Percentiles rank a stretch among this genome's conserved stretches.
Evolutionary conservation across 2,888 invertebrate genomes (phyloP).

Genomic region (Sarcophaga rosellei): DNA sequence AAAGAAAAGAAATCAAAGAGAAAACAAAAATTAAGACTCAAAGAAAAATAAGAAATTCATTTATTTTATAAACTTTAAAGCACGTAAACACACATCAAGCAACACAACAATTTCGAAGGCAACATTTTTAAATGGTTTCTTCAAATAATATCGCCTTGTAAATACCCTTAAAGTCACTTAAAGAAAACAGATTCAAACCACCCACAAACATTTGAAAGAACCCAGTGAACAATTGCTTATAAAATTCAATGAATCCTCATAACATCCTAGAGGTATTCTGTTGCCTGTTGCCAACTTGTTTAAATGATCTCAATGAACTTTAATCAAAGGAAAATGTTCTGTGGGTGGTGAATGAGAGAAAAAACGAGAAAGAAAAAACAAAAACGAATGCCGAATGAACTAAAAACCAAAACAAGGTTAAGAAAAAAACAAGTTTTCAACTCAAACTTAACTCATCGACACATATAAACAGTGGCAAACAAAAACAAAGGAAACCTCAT

Average conservation of each 20-base stretch:
- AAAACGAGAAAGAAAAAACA: no score
- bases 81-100: background rate
- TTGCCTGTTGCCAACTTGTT: no score
- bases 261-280: no score
- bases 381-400: background rate
- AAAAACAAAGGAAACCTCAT: slow-evolving; percentile 37
- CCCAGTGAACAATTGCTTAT: no score
- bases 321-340: no score
- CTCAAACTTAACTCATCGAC: slow-evolving; percentile 48
- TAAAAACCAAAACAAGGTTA: background rate
- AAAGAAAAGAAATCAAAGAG: background rate
- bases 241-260: no score
- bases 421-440: slow-evolving; percentile 33
- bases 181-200: no score
- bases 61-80: slow-evolving; percentile 28
- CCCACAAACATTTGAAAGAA: no score
- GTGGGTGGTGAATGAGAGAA: background rate
- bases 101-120: slow-evolving; percentile 10
- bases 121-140: slow-evolving; percentile 15
- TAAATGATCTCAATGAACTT: background rate
- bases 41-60: slow-evolving; percentile 23
- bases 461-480: slow-evolving; percentile 26
- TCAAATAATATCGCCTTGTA: background rate
- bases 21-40: slow-evolving; percentile 20
- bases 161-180: no score